phyloP scores from a whole-genome alignment of 2,888 invertebrate genomes.

The Tipula vernalis region DNA sequence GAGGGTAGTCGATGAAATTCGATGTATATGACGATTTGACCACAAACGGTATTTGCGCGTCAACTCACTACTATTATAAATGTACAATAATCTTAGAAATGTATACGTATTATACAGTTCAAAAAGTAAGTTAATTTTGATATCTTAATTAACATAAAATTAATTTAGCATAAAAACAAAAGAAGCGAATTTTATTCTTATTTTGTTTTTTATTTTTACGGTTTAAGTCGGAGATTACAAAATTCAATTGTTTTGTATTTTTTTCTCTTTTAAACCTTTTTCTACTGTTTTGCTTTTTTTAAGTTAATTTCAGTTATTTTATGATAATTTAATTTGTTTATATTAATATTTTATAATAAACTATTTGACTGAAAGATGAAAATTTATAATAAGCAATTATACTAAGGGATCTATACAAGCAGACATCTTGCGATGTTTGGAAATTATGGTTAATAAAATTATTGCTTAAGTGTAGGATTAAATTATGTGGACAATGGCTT shows the following conservation, averaged over 20 bases:
- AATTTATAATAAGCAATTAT: not conserved
- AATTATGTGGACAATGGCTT: not conserved
- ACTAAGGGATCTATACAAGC: not conserved
- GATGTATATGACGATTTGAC: too few relatives aligned
- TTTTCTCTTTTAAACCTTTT: not conserved
- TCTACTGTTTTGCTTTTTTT: not conserved
- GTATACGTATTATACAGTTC: not conserved
- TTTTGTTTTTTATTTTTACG: not conserved
- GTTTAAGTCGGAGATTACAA: not conserved
- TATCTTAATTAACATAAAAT: not conserved
- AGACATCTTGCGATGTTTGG: not conserved
- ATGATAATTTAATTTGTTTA: not conserved
- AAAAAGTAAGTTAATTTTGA: not conserved
- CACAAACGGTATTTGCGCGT: too few relatives aligned
- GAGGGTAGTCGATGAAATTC: too few relatives aligned
- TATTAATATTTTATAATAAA: not conserved
- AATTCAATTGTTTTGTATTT: not conserved
- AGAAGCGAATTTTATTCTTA: not conserved
- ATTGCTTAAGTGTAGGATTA: not conserved
- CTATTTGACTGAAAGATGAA: not conserved
- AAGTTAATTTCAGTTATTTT: not conserved
- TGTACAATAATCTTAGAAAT: not conserved
- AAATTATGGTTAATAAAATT: not conserved
- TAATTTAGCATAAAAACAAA: slow-evolving; percentile 4
- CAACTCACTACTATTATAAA: too few relatives aligned